Evolutionary conservation across 2,797 vertebrate species (phyloP).

Genomic region (Chiloscyllium punctatum): DNA sequence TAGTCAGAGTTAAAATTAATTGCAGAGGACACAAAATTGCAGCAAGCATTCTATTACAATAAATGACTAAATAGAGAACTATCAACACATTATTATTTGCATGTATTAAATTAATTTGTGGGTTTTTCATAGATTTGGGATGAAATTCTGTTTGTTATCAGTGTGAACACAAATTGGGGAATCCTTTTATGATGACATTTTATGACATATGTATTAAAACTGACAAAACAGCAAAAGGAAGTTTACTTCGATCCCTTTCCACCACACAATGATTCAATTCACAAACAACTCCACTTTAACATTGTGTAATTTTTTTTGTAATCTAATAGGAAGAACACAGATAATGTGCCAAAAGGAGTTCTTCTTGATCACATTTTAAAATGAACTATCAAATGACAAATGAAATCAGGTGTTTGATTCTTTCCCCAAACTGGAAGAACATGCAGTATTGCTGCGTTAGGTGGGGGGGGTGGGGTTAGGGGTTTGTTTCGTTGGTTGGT

Average conservation of each 20-base stretch:
- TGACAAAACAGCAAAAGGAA: background rate
- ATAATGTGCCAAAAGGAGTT: background rate
- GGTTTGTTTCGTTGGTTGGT: background rate
- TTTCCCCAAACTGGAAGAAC: background rate
- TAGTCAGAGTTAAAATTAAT: background rate
- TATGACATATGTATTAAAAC: no score
- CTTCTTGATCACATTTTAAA: background rate
- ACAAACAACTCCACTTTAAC: background rate
- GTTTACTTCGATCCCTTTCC: background rate
- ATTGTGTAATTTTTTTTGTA: background rate
- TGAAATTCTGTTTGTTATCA: slow-evolving; percentile 4
- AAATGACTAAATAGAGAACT: background rate
- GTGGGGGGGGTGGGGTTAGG: no score
- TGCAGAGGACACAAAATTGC: background rate
- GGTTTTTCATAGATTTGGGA: background rate
- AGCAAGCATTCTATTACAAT: background rate
- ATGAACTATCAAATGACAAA: no score
- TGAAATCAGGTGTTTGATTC: no score
- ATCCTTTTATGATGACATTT: background rate
- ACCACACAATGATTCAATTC: background rate
- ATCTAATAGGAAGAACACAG: background rate
- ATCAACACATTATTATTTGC: background rate
- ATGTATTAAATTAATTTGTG: background rate
- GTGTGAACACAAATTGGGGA: background rate
- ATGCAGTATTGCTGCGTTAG: no score